These are phyloP conservation scores for Toxostoma redivivum DNA, from an alignment of 2,113 vertebrate genomes.

Conservation along the genomic window DNA sequence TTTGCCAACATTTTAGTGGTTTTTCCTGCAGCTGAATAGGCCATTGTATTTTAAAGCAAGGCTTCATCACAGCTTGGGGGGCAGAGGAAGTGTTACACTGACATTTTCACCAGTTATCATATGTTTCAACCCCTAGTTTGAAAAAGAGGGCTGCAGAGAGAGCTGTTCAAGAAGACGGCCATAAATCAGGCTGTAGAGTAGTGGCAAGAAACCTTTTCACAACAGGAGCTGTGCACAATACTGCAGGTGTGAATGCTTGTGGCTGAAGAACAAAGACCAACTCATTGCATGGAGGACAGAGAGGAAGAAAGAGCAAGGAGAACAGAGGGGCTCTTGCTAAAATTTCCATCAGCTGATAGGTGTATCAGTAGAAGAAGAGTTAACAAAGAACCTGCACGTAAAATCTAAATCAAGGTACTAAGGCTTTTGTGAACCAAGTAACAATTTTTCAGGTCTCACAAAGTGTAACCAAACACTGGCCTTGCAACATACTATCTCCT, in stretches of 20 bases:
- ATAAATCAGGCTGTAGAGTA: accelerated
- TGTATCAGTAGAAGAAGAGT: neutral
- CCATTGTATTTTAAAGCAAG: neutral
- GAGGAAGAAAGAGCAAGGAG: neutral
- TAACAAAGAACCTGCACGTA: neutral
- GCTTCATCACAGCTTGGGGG: neutral
- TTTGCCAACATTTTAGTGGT: neutral
- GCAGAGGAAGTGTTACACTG: neutral
- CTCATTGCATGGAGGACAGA: neutral
- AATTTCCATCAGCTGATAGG: neutral
- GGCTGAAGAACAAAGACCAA: neutral
- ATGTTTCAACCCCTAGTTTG: neutral
- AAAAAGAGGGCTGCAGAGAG: neutral
- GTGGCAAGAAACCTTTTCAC: neutral
- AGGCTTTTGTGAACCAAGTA: neutral
- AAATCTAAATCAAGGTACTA: neutral
- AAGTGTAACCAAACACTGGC: neutral
- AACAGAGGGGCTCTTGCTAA: neutral
- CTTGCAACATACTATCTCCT: neutral
- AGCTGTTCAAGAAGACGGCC: neutral
- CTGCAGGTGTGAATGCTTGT: neutral
- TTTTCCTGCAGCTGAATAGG: neutral
- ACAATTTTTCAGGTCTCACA: neutral
- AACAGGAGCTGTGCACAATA: neutral
- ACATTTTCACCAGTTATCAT: neutral